Percentiles rank a stretch among this genome's conserved stretches.
These are phyloP conservation scores for Geophilus truncorum DNA, from an alignment of 2,888 invertebrate genomes.

Conservation along the genomic window DNA sequence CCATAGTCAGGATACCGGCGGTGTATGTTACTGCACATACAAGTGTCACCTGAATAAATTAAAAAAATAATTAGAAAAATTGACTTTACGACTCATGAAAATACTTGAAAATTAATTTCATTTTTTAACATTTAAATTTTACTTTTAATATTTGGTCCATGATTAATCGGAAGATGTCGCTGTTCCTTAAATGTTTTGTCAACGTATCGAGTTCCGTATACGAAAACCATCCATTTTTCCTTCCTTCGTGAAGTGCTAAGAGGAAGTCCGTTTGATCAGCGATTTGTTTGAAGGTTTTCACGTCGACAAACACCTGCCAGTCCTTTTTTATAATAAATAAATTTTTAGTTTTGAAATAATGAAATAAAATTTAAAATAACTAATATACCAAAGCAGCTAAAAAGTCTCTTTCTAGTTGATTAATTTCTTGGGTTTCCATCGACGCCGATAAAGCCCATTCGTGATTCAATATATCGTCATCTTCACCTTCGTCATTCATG, in stretches of 20 bases:
- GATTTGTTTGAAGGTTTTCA: conserved; percentile 68
- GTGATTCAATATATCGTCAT: conserved; percentile 81
- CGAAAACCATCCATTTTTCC: conserved; percentile 71
- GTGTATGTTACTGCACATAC: conserved; percentile 60
- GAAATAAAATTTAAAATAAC: no score
- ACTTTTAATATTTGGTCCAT: conserved; percentile 54
- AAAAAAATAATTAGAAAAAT: background rate
- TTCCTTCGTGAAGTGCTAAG: conserved; percentile 68
- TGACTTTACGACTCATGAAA: no score
- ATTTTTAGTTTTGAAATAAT: no score
- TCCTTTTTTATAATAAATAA: conserved; percentile 55
- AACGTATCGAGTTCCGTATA: conserved; percentile 68
- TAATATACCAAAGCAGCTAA: conserved; percentile 73
- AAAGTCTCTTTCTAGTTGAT: conserved; percentile 79
- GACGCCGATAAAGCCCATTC: conserved; percentile 89
- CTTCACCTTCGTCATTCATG: conserved; percentile 85
- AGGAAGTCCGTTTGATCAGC: conserved; percentile 63
- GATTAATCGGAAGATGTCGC: conserved; percentile 46
- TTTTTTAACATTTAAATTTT: conserved; percentile 34
- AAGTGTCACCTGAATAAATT: conserved; percentile 52
- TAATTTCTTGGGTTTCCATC: conserved; percentile 65
- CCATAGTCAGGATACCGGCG: conserved; percentile 57
- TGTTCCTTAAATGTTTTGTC: conserved; percentile 48
- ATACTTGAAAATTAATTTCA: no score
- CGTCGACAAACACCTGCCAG: conserved; percentile 78